Base-by-base conservation (phyloP, 2,888 invertebrate genomes). In the Dolichopus griseipennis region DNA sequence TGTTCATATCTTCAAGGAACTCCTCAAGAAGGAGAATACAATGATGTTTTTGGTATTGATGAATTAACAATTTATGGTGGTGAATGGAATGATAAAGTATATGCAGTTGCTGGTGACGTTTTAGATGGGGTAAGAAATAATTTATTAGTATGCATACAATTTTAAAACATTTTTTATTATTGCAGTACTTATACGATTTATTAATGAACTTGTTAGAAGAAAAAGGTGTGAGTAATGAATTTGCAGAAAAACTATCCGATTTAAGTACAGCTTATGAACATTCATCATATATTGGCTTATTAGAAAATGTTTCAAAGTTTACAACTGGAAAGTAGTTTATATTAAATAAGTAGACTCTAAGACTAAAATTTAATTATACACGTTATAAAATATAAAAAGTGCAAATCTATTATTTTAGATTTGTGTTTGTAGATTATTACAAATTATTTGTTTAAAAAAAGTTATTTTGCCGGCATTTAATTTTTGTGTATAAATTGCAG, bases 201-300 rank as follows among this genome's bases (percentile, higher is more conserved):
- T 83, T 99, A 73, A 92, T 98, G 90, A 96, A 97, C 78, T 85
- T 95, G 73, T 84, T 99, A 69, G 97, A 97, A 81, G 98, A 98
- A 79, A 93, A 98, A 75, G 98, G 98, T 52, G 84, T 99, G 70
- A 90, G 91, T 76, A 95, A 95, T 76, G 93, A 95, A 72, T 97
- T 99, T 82, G 92, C 89, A 0, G 91, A 93, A 75, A 92, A 95
- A 78, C 78, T 99, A 22, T 88, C 93, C 0, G 90, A 92, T 71
- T 89, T 93, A 79, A 92, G 93, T 78, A 97, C 98, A 4, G 87
- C 88, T 1, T 96, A 96, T 78, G 98, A 99, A 81, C 97, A 98
- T 80, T 84, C 89, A 2, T 89, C 92, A 2, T 99, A 98, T 81
- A 91, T 99, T 77, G 88, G 88, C 69, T 85, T 99, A 41, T 84